Conservation (phyloP, 2,113 vertebrate genomes). For the Vulpes vulpes region DNA sequence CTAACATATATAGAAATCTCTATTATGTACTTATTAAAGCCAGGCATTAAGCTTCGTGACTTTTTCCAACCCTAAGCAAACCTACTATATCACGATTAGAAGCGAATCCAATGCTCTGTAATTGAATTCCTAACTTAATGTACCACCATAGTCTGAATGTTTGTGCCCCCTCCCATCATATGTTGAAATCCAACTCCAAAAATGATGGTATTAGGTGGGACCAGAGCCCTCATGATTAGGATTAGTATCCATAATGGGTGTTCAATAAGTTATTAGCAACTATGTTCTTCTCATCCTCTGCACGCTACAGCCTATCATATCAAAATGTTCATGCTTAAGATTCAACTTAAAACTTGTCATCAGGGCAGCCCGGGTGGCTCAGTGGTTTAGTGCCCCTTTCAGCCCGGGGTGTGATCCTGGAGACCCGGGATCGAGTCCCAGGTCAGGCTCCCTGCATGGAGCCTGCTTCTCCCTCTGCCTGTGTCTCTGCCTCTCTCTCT, state of each 20-base stretch:
- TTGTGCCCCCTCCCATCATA: background rate
- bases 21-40: background rate
- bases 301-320: background rate
- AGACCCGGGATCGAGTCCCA: too few relatives aligned
- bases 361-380: too few relatives aligned
- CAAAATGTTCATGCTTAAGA: constrained; percentile 32
- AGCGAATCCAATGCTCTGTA: constrained; percentile 9
- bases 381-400: too few relatives aligned
- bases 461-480: too few relatives aligned
- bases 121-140: background rate
- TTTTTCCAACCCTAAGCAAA: constrained; percentile 45
- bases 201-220: background rate
- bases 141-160: background rate
- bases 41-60: background rate
- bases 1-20: constrained; percentile 36
- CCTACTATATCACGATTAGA: background rate
- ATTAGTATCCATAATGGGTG: background rate
- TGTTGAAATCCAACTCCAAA: constrained; percentile 1
- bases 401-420: too few relatives aligned
- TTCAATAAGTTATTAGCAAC: background rate
- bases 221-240: background rate
- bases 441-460: too few relatives aligned
- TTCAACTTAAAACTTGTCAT: background rate
- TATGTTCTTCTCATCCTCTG: background rate
- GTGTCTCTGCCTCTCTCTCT: too few relatives aligned